Conservation (phyloP, 2,113 vertebrate species). For the Rutilus rutilus region DNA sequence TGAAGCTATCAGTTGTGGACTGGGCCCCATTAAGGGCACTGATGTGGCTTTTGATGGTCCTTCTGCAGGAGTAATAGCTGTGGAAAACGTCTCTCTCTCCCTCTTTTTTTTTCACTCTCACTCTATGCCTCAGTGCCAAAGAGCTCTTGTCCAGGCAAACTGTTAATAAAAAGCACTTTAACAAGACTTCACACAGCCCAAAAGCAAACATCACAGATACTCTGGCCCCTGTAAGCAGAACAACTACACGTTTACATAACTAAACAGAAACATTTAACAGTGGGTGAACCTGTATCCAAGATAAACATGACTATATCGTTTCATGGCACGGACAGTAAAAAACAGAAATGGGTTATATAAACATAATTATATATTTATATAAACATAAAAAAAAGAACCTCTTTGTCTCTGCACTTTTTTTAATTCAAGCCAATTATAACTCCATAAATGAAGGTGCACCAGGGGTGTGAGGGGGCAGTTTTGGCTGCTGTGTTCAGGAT, state of each 20-base stretch:
- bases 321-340: conserved; percentile 46
- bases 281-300: conserved; percentile 40
- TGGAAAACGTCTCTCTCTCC: conserved; percentile 9
- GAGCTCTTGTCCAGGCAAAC: conserved; percentile 51
- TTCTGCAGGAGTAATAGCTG: conserved; percentile 41
- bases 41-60: conserved; percentile 48
- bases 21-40: conserved; percentile 50
- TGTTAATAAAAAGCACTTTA: conserved; percentile 60
- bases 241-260: conserved; percentile 46
- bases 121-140: conserved; percentile 13
- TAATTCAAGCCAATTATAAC: conserved; percentile 51
- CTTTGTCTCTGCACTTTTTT: conserved; percentile 24
- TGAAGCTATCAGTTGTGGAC: conserved; percentile 54
- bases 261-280: conserved; percentile 42
- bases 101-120: conserved; percentile 17
- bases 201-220: conserved; percentile 54
- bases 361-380: conserved; percentile 47
- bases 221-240: conserved; percentile 43
- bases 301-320: conserved; percentile 37
- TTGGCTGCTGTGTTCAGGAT: conserved; percentile 45
- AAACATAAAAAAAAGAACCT: conserved; percentile 36
- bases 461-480: conserved; percentile 41
- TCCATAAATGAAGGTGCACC: conserved; percentile 56
- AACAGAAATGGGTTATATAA: conserved; percentile 50
- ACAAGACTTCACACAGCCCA: conserved; percentile 52